phyloP scores from a whole-genome alignment of 2,888 invertebrate species.

The Automeris io region DNA sequence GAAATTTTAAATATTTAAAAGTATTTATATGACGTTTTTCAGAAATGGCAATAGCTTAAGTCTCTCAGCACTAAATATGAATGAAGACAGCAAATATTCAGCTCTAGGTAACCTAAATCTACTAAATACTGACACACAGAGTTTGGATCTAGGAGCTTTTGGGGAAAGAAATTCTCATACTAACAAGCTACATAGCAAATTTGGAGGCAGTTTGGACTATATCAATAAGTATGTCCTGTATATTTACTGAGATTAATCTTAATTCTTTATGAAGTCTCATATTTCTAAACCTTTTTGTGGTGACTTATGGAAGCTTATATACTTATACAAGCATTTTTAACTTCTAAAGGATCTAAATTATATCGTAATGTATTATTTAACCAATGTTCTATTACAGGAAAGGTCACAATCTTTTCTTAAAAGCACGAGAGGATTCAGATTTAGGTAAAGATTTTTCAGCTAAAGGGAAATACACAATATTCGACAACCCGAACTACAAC shows the following conservation, averaged over 20 bases:
- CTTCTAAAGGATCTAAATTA: too few species aligned
- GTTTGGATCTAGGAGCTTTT: not conserved
- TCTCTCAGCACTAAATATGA: not conserved
- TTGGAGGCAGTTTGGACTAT: not conserved
- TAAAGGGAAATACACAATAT: not conserved
- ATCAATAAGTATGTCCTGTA: not conserved
- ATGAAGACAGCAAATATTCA: not conserved
- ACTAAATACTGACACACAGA: not conserved
- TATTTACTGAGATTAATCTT: too few species aligned
- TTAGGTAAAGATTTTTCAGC: constrained; percentile 1
- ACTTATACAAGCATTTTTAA: too few species aligned
- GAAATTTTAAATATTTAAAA: too few species aligned
- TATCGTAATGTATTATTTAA: too few species aligned
- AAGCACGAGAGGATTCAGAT: constrained; percentile 3
- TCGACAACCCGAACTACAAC: not conserved
- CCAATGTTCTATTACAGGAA: constrained; percentile 1
- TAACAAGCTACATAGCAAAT: not conserved
- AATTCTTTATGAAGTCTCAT: too few species aligned
- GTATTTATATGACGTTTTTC: too few species aligned
- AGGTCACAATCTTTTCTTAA: not conserved
- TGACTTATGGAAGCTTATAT: too few species aligned
- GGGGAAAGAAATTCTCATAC: not conserved
- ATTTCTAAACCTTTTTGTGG: too few species aligned
- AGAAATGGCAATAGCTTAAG: not conserved
- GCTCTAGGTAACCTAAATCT: not conserved